A percentile compares a stretch with the other conserved stretches of the same genome.
These are phyloP conservation scores for Stenopsyche tienmushanensis DNA, from an alignment of 1,140 invertebrate genomes.

Conservation along the genomic window DNA sequence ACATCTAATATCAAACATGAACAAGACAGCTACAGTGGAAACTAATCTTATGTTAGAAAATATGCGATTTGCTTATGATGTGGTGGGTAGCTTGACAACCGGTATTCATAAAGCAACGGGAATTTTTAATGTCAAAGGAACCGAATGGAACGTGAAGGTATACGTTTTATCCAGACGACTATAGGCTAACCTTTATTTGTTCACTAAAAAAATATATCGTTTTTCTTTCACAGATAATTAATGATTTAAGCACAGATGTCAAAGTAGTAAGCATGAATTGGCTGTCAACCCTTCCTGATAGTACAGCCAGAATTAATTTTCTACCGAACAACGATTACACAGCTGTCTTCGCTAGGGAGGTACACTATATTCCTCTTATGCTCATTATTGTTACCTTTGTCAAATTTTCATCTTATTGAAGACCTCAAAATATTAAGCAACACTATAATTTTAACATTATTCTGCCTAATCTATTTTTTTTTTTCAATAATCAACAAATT, in stretches of 20 bases:
- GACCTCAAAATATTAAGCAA: too few relatives aligned
- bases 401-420: too few relatives aligned
- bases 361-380: too few relatives aligned
- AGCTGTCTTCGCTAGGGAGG: conserved; percentile 7
- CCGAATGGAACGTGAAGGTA: conserved; percentile 3
- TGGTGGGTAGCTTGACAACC: conserved; percentile 1
- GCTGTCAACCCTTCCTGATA: not conserved
- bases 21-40: not conserved
- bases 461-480: too few relatives aligned
- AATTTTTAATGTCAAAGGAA: not conserved
- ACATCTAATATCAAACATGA: not conserved
- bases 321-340: conserved; percentile 16
- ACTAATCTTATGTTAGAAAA: not conserved
- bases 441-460: too few relatives aligned
- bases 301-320: not conserved
- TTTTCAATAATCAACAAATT: too few relatives aligned
- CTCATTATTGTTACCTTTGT: too few relatives aligned
- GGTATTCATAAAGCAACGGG: not conserved
- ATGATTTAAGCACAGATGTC: not conserved
- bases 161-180: not conserved
- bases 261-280: not conserved
- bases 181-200: not conserved
- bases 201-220: not conserved
- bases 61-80: conserved; percentile 9
- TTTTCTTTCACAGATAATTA: not conserved